Evolutionary conservation across 1,140 invertebrate species (phyloP).

Genomic region (Lordiphosa clarofinis): DNA sequence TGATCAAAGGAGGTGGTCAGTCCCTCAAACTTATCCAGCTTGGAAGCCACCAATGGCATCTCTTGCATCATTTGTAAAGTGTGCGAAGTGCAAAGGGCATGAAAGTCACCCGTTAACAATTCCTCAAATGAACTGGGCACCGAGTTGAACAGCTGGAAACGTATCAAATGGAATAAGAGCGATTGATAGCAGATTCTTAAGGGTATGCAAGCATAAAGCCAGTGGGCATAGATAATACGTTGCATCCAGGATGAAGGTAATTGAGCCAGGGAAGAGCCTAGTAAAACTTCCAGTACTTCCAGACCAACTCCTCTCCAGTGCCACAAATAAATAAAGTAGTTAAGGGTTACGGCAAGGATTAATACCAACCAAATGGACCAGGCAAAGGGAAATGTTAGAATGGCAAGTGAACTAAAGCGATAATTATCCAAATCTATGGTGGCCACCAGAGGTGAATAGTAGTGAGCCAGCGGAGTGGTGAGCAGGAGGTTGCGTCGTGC

Average conservation of each 20-base stretch:
- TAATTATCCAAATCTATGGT: conserved; percentile 37
- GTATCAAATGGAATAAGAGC: conserved; percentile 59
- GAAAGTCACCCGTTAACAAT: conserved; percentile 33
- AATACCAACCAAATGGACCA: conserved; percentile 34
- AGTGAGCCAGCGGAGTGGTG: conserved; percentile 44
- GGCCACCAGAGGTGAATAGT: conserved; percentile 54
- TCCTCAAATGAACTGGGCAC: conserved; percentile 41
- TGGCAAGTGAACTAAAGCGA: conserved; percentile 24
- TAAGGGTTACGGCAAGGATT: conserved; percentile 22
- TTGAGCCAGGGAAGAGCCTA: conserved; percentile 32
- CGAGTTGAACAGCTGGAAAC: conserved; percentile 38
- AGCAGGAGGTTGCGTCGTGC: conserved; percentile 26
- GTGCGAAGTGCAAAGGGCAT: conserved; percentile 32
- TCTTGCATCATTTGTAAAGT: conserved; percentile 40
- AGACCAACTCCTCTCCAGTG: conserved; percentile 11
- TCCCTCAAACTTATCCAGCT: conserved; percentile 10
- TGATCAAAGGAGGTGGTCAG: conserved; percentile 26
- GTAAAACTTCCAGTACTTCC: conserved; percentile 43
- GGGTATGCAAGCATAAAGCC: conserved; percentile 53
- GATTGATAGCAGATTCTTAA: conserved; percentile 59
- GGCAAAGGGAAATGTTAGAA: conserved; percentile 49
- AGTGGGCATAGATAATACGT: conserved; percentile 53
- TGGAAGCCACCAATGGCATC: conserved; percentile 29
- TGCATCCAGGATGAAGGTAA: conserved; percentile 43
- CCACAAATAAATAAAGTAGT: conserved; percentile 26